Evolutionary conservation across 2,888 invertebrate species (phyloP), one percentile per base, ranked within the genome.

Genomic region (Galeruca laticollis): DNA sequence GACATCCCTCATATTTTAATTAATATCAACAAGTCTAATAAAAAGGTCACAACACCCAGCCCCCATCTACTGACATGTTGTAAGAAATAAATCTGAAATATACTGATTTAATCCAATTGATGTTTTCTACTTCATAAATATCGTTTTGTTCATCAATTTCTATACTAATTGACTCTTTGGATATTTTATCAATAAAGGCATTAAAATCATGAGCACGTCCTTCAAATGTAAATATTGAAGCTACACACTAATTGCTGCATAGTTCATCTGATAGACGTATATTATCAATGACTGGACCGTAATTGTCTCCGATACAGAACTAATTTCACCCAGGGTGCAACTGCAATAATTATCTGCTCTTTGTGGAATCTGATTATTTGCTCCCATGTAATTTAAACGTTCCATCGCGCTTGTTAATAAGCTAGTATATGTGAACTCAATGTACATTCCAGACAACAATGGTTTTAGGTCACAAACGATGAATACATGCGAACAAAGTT

Each of bases 241-340:
- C 18, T 47, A 18, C 47, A 47, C 47, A 47, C 47, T 47, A 47
- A 47, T 47, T 47, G 47, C 47, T n/a, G 47, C 18, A 15, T 47
- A 47, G 18, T 47, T 15, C 47, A 47, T 47, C 47, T 15, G 47
- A 9, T 15, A 47, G 47, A 47, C 47, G 47, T 47, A 43, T 47
- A 47, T 47, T 47, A 47, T 47, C 47, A 18, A 47, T 47, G 47
- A 47, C n/a, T 47, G 15, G n/a, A 47, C 47, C 47, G 2, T 18
- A 47, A 47, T 47, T 47, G 47, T 8, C 47, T 47, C 47, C n/a
- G 47, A 47, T 47, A 47, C 47, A 47, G 10, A 47, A 18, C 47
- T 47, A 47, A 47, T 47, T 47, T 47, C 9, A 47, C 47, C 47
- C 47, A 15, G 18, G 43, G 47, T 37, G 37, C 37, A 37, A 37